These are phyloP conservation scores for Eupeodes latifasciatus DNA, from an alignment of 2,888 invertebrate genomes.

Conservation along the genomic window DNA sequence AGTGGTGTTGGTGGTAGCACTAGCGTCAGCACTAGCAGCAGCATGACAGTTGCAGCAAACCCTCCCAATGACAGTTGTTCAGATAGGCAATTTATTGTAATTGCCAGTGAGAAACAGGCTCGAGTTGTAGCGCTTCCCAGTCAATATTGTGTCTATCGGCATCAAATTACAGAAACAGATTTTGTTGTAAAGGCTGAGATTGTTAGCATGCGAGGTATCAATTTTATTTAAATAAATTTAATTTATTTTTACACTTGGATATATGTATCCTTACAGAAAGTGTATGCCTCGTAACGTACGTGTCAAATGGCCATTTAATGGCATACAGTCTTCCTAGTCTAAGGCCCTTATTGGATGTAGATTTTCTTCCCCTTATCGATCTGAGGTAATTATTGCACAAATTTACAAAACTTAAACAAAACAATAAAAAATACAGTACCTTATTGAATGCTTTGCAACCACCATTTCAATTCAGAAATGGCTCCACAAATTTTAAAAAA, in stretches of 20 bases:
- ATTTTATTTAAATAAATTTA: not conserved
- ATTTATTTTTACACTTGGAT: not conserved
- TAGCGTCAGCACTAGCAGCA: slow-evolving; percentile 82
- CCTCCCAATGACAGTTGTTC: slow-evolving; percentile 84
- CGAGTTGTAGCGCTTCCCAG: slow-evolving; percentile 97
- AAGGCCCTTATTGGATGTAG: slow-evolving; percentile 95
- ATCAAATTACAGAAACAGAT: slow-evolving; percentile 96
- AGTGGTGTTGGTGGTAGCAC: slow-evolving; percentile 79
- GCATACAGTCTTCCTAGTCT: slow-evolving; percentile 98
- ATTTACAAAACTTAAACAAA: not conserved
- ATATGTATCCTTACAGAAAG: slow-evolving; percentile 89
- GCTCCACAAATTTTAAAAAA: slow-evolving; percentile 37
- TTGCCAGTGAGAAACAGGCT: slow-evolving; percentile 97
- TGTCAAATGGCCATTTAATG: slow-evolving; percentile 96
- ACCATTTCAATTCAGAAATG: slow-evolving; percentile 42
- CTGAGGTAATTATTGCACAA: slow-evolving; percentile 88
- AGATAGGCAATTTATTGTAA: slow-evolving; percentile 96
- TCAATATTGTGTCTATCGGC: slow-evolving; percentile 96
- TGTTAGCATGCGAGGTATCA: slow-evolving; percentile 93
- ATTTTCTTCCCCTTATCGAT: slow-evolving; percentile 97
- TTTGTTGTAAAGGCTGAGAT: slow-evolving; percentile 98
- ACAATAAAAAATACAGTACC: not conserved
- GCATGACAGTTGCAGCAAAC: slow-evolving; percentile 78
- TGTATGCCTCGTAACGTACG: slow-evolving; percentile 96
- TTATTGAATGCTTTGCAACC: slow-evolving; percentile 40